phyloP scores from a whole-genome alignment of 2,113 vertebrate species.

The Crotalus tigris region DNA sequence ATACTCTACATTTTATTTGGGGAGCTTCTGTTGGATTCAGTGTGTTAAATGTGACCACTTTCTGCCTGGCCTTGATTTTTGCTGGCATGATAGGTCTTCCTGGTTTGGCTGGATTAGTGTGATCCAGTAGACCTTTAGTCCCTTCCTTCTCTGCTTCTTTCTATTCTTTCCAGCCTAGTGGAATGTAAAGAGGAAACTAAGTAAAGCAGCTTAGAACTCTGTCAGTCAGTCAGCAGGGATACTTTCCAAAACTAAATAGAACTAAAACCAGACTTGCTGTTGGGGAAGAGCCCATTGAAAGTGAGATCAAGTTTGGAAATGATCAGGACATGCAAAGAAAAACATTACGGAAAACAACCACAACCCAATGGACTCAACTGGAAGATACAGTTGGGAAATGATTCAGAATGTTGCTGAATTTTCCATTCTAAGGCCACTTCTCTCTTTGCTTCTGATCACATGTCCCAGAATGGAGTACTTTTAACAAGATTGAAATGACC shows the following conservation, averaged over 20 bases:
- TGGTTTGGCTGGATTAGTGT: background rate
- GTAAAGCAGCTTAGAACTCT: background rate
- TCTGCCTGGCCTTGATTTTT: background rate
- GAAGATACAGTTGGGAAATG: background rate
- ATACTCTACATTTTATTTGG: background rate
- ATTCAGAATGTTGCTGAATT: background rate
- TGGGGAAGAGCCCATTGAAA: background rate
- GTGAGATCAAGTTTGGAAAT: background rate
- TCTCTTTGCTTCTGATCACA: background rate
- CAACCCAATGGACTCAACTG: background rate
- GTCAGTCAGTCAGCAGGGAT: background rate
- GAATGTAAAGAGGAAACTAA: background rate
- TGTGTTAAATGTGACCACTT: background rate
- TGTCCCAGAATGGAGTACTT: background rate
- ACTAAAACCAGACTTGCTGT: background rate
- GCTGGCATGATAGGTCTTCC: background rate
- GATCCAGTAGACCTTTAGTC: background rate
- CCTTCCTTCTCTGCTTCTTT: background rate
- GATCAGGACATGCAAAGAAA: background rate
- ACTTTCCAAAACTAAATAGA: background rate
- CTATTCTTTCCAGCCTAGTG: background rate
- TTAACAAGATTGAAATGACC: background rate
- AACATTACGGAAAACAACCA: background rate
- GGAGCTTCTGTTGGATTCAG: background rate
- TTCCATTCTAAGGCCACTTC: background rate